Evolutionary conservation across 2,797 vertebrate species (phyloP).

Genomic region (Vireo griseus): DNA sequence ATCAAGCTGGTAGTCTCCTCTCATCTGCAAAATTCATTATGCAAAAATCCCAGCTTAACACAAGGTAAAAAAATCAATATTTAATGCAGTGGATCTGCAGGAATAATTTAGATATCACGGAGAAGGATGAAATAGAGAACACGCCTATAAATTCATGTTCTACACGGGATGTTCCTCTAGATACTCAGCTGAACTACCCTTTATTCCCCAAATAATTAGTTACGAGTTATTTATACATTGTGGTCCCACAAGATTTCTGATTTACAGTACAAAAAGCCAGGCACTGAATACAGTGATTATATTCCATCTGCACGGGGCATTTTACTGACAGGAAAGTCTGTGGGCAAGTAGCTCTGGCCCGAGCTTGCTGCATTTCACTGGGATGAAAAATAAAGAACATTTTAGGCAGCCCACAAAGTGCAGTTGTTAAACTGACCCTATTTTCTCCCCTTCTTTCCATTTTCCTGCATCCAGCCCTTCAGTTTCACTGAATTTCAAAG

Average conservation of each 20-base stretch:
- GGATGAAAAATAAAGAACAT: constrained; percentile 37
- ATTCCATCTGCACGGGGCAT: constrained; percentile 22
- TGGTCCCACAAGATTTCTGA: constrained; percentile 42
- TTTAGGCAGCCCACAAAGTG: constrained; percentile 36
- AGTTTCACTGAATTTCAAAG: constrained; percentile 41
- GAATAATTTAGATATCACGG: neutral
- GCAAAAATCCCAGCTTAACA: neutral
- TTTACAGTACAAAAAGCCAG: constrained; percentile 39
- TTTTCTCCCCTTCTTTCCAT: constrained; percentile 43
- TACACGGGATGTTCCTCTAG: neutral
- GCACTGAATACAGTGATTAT: constrained; percentile 58
- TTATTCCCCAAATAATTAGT: constrained; percentile 51
- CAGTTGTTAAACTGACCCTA: constrained; percentile 53
- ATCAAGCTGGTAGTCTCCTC: neutral
- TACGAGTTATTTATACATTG: constrained; percentile 47
- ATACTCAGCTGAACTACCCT: neutral
- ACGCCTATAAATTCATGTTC: neutral
- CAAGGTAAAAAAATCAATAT: neutral
- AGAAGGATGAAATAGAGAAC: neutral
- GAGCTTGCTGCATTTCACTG: constrained; percentile 5
- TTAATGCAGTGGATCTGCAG: neutral
- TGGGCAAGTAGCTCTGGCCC: constrained; percentile 6
- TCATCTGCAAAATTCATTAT: neutral
- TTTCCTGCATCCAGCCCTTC: constrained; percentile 21
- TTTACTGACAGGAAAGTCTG: constrained; percentile 59